Evolutionary conservation across 2,888 invertebrate genomes (phyloP), one percentile per base, ranked within the genome.

Genomic region (Alentia gelatinosa): DNA sequence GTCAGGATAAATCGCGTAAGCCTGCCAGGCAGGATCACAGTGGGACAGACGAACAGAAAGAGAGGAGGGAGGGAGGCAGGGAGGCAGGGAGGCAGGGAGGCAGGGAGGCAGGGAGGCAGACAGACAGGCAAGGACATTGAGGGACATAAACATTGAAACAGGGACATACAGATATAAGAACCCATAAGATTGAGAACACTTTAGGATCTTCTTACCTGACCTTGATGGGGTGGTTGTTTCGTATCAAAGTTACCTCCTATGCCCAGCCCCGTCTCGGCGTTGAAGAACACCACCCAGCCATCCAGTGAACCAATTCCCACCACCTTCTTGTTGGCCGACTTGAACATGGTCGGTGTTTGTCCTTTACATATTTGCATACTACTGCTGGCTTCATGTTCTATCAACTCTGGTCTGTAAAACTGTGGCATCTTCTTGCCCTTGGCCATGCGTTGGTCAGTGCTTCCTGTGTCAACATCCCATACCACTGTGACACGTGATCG

Each of bases 391-490:
- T 79, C 63, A 26, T 88, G 74, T 30, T 91, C 92, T 5, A 91
- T 79, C 79, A 89, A 92, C 7, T 42, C 26, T 15, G 92, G 92
- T 19, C 92, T 47, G 90, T 90, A 92, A 30, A 89, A 89, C 91
- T 26, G 9, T 56, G 90, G 47, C 4, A 68, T 89, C 63, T 91
- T 90, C n/a, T 91, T 90, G 30, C 89, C 91, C 68, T 91, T 90
- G n/a, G 42, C 35, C 26, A 94, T 92, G 39, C 92, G 91, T 91
- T 94, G 94, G 92, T 95, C 95, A 92, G 93, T 94, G 40, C 93
- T 94, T 4, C 95, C 95, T 23, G 94, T 94, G 15, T 94, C 94
- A 39, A 95, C 94, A 89, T 95, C 94, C 95, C 95, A 95, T 75
- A 94, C 92, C 5, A 94, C 79, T 5, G 94, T 91, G 92, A 93